Percentiles rank a stretch among this genome's conserved stretches.
Evolutionary conservation across 2,113 vertebrate species (phyloP).

Genomic region (Naja naja): DNA sequence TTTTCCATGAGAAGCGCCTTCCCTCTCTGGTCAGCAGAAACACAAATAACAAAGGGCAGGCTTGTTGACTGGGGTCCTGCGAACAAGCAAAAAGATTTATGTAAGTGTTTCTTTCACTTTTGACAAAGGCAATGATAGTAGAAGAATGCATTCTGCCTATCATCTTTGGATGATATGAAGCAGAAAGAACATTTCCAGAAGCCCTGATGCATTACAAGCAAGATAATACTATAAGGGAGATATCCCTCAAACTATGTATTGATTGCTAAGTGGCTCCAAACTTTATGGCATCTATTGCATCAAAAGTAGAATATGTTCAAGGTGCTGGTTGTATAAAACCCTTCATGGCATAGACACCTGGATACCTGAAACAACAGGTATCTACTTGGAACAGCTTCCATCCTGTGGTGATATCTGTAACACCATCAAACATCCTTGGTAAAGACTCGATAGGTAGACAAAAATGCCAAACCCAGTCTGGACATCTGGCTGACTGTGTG

Average conservation of each 20-base stretch:
- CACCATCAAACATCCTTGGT: no score
- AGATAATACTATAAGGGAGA: background rate
- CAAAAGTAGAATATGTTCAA: background rate
- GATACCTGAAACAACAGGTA: background rate
- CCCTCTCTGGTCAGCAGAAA: slow-evolving; percentile 23
- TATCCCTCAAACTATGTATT: background rate
- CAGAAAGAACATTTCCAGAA: slow-evolving; percentile 2
- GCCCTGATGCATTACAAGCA: background rate
- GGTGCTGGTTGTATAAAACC: background rate
- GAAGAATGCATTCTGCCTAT: background rate
- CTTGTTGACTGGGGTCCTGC: slow-evolving; percentile 10
- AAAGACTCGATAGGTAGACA: no score
- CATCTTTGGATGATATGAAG: background rate
- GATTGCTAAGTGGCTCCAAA: background rate
- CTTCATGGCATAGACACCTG: background rate
- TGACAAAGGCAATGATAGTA: background rate
- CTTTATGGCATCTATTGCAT: background rate
- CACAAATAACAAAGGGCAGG: background rate
- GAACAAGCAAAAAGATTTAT: slow-evolving; percentile 19
- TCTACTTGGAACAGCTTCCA: no score
- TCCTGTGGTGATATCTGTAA: no score
- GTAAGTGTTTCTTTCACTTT: slow-evolving; percentile 14
- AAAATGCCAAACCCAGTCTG: no score
- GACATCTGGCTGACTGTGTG: no score
- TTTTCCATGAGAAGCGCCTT: slow-evolving; percentile 8